Evolutionary conservation across 2,888 invertebrate species (phyloP).

Genomic region (Podotricha telesiphe): DNA sequence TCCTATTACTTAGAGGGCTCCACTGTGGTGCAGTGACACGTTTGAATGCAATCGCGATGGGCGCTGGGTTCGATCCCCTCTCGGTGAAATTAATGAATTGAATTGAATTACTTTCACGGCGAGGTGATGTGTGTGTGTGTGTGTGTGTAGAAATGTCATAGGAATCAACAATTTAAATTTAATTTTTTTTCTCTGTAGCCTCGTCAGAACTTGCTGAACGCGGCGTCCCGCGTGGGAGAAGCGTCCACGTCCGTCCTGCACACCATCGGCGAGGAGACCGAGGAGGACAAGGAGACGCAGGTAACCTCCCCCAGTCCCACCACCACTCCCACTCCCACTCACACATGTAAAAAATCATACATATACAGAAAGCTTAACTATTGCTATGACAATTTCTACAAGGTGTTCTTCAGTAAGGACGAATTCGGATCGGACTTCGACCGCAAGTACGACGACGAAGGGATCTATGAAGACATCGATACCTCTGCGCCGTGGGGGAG

Average conservation of each 20-base stretch:
- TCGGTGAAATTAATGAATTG: too few species aligned
- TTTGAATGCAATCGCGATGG: too few species aligned
- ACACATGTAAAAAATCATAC: slow-evolving; percentile 60
- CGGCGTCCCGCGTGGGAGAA: slow-evolving; percentile 98
- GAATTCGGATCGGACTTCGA: slow-evolving; percentile 65
- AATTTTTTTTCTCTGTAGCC: slow-evolving; percentile 78
- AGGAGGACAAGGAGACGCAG: slow-evolving; percentile 91
- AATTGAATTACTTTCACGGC: too few species aligned
- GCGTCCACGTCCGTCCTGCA: slow-evolving; percentile 96
- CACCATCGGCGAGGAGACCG: slow-evolving; percentile 96
- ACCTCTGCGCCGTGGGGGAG: slow-evolving; percentile 62
- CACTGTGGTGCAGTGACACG: too few species aligned
- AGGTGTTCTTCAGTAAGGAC: slow-evolving; percentile 69
- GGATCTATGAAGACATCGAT: slow-evolving; percentile 71
- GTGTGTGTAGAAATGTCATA: too few species aligned
- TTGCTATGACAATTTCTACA: slow-evolving; percentile 79
- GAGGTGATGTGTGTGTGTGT: too few species aligned
- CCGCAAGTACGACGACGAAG: slow-evolving; percentile 61
- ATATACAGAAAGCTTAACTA: slow-evolving; percentile 77
- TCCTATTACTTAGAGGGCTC: too few species aligned
- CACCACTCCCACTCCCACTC: slow-evolving; percentile 21
- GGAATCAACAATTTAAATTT: neutral
- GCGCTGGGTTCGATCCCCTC: too few species aligned
- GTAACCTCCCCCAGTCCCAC: slow-evolving; percentile 60
- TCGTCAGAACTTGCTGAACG: slow-evolving; percentile 95